These are phyloP conservation scores for Oreochromis aureus DNA, from an alignment of 2,113 vertebrate species.

Conservation along the genomic window DNA sequence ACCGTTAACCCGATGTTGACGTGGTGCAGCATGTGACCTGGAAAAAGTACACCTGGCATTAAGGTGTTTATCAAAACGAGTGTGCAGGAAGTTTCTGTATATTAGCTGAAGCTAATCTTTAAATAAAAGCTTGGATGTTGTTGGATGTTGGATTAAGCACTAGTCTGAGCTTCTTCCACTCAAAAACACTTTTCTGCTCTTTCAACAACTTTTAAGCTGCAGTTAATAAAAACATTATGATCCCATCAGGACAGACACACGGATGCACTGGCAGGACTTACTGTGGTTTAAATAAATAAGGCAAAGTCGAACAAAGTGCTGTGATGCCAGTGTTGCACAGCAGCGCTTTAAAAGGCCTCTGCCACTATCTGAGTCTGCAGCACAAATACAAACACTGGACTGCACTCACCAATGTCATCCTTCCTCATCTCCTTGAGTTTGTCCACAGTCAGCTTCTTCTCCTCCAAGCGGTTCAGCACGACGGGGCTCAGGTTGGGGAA, in stretches of 20 bases:
- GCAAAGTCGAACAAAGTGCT: background rate
- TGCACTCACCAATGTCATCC: slow-evolving; percentile 92
- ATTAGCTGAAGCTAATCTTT: background rate
- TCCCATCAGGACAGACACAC: background rate
- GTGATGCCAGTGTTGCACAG: background rate
- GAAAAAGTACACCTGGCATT: background rate
- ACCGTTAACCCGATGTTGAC: slow-evolving; percentile 93
- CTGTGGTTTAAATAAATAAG: background rate
- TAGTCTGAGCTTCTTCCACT: background rate
- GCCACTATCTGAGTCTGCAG: background rate
- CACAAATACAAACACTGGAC: background rate
- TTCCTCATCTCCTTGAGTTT: slow-evolving; percentile 97
- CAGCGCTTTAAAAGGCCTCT: background rate
- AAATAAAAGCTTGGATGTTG: background rate
- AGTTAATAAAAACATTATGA: background rate
- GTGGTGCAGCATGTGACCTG: slow-evolving; percentile 98
- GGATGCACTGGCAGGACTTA: background rate
- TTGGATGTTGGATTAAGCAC: background rate
- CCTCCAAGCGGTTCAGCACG: slow-evolving; percentile 85
- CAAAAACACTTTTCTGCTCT: background rate
- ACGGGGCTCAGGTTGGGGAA: slow-evolving; percentile 82
- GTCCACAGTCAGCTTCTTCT: slow-evolving; percentile 90
- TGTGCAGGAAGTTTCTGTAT: background rate
- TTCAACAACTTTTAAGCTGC: background rate
- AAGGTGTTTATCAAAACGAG: background rate